phyloP scores from a whole-genome alignment of 1,140 invertebrate species.

The Artemia franciscana region DNA sequence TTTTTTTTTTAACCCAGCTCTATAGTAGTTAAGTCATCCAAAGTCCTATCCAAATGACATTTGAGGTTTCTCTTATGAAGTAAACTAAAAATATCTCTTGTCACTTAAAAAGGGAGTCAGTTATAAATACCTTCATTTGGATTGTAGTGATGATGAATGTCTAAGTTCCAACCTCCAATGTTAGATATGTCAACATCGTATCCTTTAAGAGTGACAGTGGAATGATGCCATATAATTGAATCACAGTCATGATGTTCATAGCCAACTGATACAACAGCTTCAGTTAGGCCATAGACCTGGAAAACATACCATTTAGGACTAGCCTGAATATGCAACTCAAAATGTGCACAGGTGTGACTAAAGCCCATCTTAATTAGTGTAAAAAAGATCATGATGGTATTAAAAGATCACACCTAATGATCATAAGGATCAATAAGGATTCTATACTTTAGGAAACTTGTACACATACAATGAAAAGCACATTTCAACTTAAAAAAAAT shows the following conservation, averaged over 20 bases:
- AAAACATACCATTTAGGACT: not conserved
- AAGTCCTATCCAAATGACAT: too few species aligned
- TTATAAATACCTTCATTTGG: slow-evolving; percentile 90
- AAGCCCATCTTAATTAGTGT: too few species aligned
- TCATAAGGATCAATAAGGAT: too few species aligned
- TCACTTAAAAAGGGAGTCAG: slow-evolving; percentile 74
- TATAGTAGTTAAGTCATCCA: not conserved
- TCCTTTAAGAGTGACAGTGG: slow-evolving; percentile 77
- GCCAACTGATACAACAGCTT: slow-evolving; percentile 60
- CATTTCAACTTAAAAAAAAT: too few species aligned
- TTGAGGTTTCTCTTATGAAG: not conserved
- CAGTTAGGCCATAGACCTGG: slow-evolving; percentile 56
- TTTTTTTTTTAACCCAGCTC: not conserved
- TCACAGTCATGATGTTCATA: slow-evolving; percentile 76
- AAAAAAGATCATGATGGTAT: too few species aligned
- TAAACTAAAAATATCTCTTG: slow-evolving; percentile 30
- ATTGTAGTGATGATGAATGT: slow-evolving; percentile 95
- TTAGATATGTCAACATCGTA: slow-evolving; percentile 92
- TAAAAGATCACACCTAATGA: too few species aligned
- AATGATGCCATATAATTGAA: slow-evolving; percentile 61
- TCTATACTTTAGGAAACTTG: too few species aligned
- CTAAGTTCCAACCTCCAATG: slow-evolving; percentile 87
- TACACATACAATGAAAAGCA: too few species aligned
- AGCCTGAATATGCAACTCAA: too few species aligned
- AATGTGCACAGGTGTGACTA: too few species aligned